These are phyloP conservation scores for Thinocorus orbignyianus DNA, from an alignment of 2,113 vertebrate genomes.

Conservation along the genomic window DNA sequence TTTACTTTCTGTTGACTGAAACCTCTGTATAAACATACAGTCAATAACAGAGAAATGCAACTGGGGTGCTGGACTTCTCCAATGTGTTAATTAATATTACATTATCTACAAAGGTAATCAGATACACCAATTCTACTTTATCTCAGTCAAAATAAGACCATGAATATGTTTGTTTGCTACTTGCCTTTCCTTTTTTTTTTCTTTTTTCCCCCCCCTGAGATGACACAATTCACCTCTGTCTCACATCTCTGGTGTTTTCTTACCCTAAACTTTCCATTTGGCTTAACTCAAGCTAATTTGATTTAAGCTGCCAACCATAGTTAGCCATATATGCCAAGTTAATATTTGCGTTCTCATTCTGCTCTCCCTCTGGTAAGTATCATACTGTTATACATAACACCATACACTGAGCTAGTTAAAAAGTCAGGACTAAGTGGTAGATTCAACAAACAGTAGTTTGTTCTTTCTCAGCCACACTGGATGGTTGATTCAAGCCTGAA, in stretches of 20 bases:
- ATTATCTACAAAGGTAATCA: neutral
- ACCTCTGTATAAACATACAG: neutral
- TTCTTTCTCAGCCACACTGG: neutral
- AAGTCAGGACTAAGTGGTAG: neutral
- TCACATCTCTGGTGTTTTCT: neutral
- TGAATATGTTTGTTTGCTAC: neutral
- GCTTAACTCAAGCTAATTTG: neutral
- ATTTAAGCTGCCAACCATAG: neutral
- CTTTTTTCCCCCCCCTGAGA: neutral
- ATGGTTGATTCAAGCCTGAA: neutral
- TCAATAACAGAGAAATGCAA: neutral
- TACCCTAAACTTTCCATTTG: neutral
- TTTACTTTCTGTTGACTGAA: neutral
- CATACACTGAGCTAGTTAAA: neutral
- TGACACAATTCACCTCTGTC: neutral
- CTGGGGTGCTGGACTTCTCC: neutral
- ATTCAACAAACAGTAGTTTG: neutral
- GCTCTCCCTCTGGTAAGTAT: neutral
- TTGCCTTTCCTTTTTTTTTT: neutral
- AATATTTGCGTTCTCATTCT: neutral
- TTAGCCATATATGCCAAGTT: neutral
- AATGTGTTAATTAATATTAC: neutral
- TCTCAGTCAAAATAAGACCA: neutral
- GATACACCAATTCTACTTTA: neutral
- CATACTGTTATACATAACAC: neutral